Evolutionary conservation across 2,888 invertebrate genomes (phyloP).

Genomic region (Aromia moschata): DNA sequence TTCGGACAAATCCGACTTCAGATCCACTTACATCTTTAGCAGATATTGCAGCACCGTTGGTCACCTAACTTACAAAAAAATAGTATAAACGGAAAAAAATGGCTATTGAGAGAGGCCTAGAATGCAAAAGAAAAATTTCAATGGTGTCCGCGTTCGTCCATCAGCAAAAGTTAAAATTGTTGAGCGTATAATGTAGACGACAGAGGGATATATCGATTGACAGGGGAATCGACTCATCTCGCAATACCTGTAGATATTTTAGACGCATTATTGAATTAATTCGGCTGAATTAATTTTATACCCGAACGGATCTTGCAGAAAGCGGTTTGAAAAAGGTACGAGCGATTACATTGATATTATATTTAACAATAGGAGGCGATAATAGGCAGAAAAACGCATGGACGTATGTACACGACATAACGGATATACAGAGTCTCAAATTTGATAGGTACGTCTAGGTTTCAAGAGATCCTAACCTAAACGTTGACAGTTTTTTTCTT

Average conservation of each 20-base stretch:
- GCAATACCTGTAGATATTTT: slow-evolving; percentile 12
- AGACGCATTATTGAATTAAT: slow-evolving; percentile 28
- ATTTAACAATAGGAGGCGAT: neutral
- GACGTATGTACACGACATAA: too few species aligned
- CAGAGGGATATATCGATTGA: slow-evolving; percentile 15
- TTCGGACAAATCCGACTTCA: too few species aligned
- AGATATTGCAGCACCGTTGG: too few species aligned
- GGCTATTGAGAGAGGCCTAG: too few species aligned
- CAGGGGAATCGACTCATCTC: neutral
- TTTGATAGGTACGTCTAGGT: too few species aligned
- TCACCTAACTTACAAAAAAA: too few species aligned
- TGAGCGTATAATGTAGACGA: slow-evolving; percentile 7
- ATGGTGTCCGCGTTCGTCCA: neutral
- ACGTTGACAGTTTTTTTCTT: too few species aligned
- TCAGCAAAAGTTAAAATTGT: slow-evolving; percentile 6
- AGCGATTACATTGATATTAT: slow-evolving; percentile 9
- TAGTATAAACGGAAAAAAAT: too few species aligned
- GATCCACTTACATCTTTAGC: too few species aligned
- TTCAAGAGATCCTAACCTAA: too few species aligned
- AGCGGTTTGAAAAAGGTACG: neutral
- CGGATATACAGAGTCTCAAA: too few species aligned
- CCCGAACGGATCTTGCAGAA: slow-evolving; percentile 25
- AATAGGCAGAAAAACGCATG: slow-evolving; percentile 1
- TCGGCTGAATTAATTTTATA: slow-evolving; percentile 34
- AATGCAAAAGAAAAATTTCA: too few species aligned